Percentiles rank a stretch among this genome's conserved stretches.
These are phyloP conservation scores for Catharus minimus DNA, from an alignment of 2,113 vertebrate species.

Conservation along the genomic window DNA sequence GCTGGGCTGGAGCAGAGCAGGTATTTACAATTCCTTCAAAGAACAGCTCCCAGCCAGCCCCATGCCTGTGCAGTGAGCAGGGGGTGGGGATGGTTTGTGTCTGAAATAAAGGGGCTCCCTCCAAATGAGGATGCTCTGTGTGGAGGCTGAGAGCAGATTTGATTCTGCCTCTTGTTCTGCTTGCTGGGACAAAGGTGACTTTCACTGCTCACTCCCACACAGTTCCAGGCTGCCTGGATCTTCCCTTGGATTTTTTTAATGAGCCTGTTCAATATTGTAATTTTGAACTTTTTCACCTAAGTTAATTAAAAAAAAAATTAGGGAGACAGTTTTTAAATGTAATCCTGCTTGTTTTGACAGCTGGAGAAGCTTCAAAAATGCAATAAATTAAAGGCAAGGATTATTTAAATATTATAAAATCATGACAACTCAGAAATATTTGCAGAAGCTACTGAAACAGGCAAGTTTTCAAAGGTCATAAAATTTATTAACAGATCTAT, in stretches of 20 bases:
- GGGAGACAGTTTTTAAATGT: background rate
- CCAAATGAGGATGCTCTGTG: background rate
- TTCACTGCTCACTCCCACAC: background rate
- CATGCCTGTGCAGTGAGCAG: background rate
- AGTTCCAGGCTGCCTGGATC: background rate
- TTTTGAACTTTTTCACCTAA: background rate
- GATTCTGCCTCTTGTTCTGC: accelerated
- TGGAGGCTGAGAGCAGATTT: background rate
- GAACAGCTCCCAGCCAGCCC: background rate
- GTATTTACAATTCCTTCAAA: background rate
- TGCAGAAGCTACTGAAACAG: background rate
- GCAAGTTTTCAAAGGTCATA: background rate
- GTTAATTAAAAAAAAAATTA: background rate
- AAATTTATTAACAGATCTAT: background rate
- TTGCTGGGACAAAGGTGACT: background rate
- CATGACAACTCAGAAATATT: background rate
- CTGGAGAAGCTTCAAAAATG: background rate
- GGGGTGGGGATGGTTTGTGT: background rate
- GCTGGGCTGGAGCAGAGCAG: background rate
- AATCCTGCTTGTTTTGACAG: background rate
- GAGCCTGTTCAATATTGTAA: background rate
- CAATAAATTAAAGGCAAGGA: background rate
- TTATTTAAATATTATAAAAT: background rate
- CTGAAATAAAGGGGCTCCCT: background rate
- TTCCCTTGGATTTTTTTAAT: background rate